Percentiles rank a stretch among this genome's conserved stretches.
These are phyloP conservation scores for Delichon dasypus DNA, from an alignment of 2,797 vertebrate species.

Conservation along the genomic window DNA sequence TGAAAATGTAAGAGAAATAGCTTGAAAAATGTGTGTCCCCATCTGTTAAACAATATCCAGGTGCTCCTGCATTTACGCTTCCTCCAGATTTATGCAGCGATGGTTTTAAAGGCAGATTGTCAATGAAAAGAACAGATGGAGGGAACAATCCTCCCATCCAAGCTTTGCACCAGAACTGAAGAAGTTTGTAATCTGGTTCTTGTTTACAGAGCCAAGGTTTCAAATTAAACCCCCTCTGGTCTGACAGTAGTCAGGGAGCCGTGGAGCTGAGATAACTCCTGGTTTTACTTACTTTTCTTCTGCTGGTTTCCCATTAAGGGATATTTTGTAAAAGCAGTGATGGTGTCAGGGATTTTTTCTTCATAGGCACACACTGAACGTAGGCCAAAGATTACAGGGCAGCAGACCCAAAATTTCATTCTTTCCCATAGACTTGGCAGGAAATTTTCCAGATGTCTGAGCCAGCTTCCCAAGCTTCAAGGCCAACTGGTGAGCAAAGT, in stretches of 20 bases:
- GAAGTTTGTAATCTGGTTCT: slow-evolving; percentile 52
- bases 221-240: slow-evolving; percentile 14
- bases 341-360: neutral
- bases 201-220: slow-evolving; percentile 43
- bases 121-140: slow-evolving; percentile 59
- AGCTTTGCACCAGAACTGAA: slow-evolving; percentile 39
- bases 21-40: slow-evolving; percentile 27
- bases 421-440: neutral
- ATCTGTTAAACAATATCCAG: slow-evolving; percentile 59
- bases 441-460: neutral
- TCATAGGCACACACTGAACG: neutral
- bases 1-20: neutral
- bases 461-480: neutral
- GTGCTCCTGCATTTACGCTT: slow-evolving; percentile 44
- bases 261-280: neutral
- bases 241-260: neutral
- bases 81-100: slow-evolving; percentile 56
- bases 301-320: neutral
- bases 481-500: neutral
- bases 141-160: slow-evolving; percentile 26
- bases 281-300: neutral
- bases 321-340: neutral
- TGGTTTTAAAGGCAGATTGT: slow-evolving; percentile 63
- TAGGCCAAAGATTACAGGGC: neutral
- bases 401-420: neutral